Base-by-base conservation (phyloP, 2,113 vertebrate species). In the Rallus limicola region DNA sequence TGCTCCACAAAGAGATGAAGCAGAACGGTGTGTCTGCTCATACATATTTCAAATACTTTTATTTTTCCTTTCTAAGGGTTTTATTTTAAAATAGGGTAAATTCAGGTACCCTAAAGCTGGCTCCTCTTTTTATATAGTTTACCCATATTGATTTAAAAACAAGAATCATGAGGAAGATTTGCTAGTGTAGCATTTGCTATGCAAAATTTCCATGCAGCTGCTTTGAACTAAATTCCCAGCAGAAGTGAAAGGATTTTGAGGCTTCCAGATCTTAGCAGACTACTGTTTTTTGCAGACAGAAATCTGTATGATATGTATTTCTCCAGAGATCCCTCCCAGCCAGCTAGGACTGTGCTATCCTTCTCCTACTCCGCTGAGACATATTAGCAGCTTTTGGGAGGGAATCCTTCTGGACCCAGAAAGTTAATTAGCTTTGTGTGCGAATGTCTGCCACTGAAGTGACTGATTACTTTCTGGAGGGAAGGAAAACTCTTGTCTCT, bases 181-280 rank as follows among this genome's bases (percentile, higher is more conserved):
- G 55, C 55, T 88, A 91, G 77, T 4, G 0, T 93, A 88, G 62
- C 79, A 68, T 91, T 95, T 90, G 82, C 86, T 90, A 29, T 93
- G 92, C 67, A 90, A 77, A 87, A 96, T 93, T 82, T 85, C 82
- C 69, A 89, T 87, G 88, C 84, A 96, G 71, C 93, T 96, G 92
- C 88, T 96, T 96, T 96, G 91, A 97, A 96, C 92, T 95, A 52
- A 95, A 96, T 95, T 96, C 96, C 95, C 90, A 88, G 85, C 77
- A 95, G 97, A 95, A 95, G 87, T 91, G 56, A 63, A 93, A 93
- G 67, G 82, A 96, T 97, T 94, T 93, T 83, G 77, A 96, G 76
- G 67, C 86, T 92, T 96, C 70, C 69, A 88, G 86, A 89, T 96
- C 65, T 90, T 88, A 79, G 85, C 83, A 92, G 76, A 76, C 92